Base-by-base conservation (phyloP, 2,113 vertebrate genomes). In the Hemichromis elongatus region DNA sequence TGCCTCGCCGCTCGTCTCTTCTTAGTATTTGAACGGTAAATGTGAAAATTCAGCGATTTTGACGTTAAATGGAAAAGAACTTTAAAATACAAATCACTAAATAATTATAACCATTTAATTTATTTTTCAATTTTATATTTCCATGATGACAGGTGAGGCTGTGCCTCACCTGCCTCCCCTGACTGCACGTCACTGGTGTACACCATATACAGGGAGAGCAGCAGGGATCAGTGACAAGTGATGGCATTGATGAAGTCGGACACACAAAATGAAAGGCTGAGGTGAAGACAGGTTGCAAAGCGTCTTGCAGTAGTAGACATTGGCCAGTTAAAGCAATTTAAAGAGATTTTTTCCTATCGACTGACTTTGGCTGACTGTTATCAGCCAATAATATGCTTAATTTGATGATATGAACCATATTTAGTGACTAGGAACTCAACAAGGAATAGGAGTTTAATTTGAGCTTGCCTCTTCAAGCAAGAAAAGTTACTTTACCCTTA, bases 251-350 rank as follows among this genome's bases (percentile, higher is more conserved):
- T 70, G 1, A 45, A 70, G 37, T 26, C 1, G 0, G 63, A 70
- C 37, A 70, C 37, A 26, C 37, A 42, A 70, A 70, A 70, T 0
- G 13, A 70, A 45, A 14, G 0, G 66, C 37, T 70, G 66, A 0
- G 66, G 45, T 70, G 42, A 7, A 42, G 61, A 0, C 5, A 3
- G 66, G 37, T 70, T 45, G 37, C 7, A 70, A 70, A 26, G 63
- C 8, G 16, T 18, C 0, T 0, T 73, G 21, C 66, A 47, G 40
- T 9, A 24, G 37, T 24, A 18, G 63, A 26, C 21, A 0, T 16
- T 26, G 37, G 3, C 37, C 1, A 1, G 63, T 70, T 68, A 16
- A 26, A 68, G 13, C n/a, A 42, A 24, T 68, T 42, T 42, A 24
- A 66, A 68, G 35, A 42, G 35, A 42, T 47, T 47, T 47, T 35